These are phyloP conservation scores for Mustela nigripes DNA, from an alignment of 2,113 vertebrate genomes.

Conservation along the genomic window DNA sequence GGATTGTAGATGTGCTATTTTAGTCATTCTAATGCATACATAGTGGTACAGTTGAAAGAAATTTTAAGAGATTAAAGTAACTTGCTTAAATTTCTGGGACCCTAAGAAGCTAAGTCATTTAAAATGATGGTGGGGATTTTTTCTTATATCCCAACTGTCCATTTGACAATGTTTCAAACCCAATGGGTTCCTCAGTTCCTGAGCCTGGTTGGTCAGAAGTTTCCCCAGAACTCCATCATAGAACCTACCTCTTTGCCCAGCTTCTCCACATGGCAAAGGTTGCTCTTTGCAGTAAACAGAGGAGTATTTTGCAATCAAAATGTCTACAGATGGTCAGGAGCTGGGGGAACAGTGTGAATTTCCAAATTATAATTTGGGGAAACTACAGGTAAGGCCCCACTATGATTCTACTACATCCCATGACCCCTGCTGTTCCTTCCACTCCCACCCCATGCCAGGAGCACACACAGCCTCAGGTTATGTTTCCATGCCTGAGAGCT, in stretches of 20 bases:
- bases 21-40: not conserved
- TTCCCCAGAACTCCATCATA: not conserved
- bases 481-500: not conserved
- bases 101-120: not conserved
- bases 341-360: not conserved
- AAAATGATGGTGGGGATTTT: not conserved
- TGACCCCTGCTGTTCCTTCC: fast-evolving
- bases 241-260: slow-evolving; percentile 52
- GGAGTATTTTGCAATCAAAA: slow-evolving; percentile 19
- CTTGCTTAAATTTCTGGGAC: not conserved
- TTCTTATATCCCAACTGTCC: not conserved
- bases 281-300: slow-evolving; percentile 7
- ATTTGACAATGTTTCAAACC: not conserved
- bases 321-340: not conserved
- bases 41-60: not conserved
- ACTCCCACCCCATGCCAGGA: not conserved
- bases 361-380: not conserved
- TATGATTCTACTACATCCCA: not conserved
- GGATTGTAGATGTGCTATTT: not conserved
- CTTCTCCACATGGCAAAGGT: not conserved
- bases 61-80: slow-evolving; percentile 2
- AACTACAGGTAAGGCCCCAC: not conserved
- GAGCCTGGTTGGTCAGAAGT: not conserved
- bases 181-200: not conserved
- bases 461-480: not conserved